A percentile compares a stretch with the other conserved stretches of the same genome.
Evolutionary conservation across 2,113 vertebrate genomes (phyloP).

Genomic region (Corythoichthys intestinalis): DNA sequence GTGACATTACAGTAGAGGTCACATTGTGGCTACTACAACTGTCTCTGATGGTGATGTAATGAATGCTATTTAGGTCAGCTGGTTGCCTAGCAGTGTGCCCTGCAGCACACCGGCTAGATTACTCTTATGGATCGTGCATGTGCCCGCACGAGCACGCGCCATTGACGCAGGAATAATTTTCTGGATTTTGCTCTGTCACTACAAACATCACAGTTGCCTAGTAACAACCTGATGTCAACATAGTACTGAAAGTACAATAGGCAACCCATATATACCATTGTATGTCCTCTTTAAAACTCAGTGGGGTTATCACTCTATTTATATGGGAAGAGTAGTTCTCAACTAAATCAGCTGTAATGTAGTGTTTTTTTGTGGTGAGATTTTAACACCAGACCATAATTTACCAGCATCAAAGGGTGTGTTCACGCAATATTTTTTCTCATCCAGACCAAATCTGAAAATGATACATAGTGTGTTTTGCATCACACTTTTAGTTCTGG

Average conservation of each 20-base stretch:
- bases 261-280: neutral
- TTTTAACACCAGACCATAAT: neutral
- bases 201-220: neutral
- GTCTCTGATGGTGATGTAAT: conserved; percentile 60
- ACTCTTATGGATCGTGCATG: conserved; percentile 18
- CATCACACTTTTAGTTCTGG: neutral
- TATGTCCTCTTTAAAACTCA: neutral
- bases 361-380: neutral
- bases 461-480: neutral
- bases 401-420: neutral
- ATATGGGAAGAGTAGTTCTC: neutral
- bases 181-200: conserved; percentile 12
- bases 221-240: neutral
- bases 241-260: neutral
- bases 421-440: neutral
- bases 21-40: conserved; percentile 54
- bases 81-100: conserved; percentile 67
- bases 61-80: conserved; percentile 69
- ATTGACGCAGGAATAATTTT: conserved; percentile 2
- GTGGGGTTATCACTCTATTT: neutral
- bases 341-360: neutral
- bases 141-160: conserved; percentile 2
- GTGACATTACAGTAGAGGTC: conserved; percentile 63
- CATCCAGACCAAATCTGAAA: neutral
- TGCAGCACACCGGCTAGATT: conserved; percentile 59